A percentile compares a stretch with the other conserved stretches of the same genome.
phyloP scores from a whole-genome alignment of 1,140 invertebrate species.

The Drosophila lacertosa region DNA sequence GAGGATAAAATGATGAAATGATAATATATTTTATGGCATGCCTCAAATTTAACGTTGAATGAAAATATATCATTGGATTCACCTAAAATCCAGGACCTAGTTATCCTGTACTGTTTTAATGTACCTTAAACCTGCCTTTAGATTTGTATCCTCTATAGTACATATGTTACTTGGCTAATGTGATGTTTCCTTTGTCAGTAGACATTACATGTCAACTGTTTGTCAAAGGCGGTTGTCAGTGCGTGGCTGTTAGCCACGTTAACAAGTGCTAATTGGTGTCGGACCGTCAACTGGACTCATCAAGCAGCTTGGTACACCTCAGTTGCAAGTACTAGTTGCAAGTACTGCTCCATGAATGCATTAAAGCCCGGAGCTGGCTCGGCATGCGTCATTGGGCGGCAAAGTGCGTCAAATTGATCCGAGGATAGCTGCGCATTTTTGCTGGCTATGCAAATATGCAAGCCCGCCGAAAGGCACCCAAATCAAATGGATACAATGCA shows the following conservation, averaged over 20 bases:
- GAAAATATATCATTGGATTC: too few species aligned
- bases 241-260: not conserved
- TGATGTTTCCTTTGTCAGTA: not conserved
- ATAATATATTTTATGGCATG: not conserved
- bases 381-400: conserved; percentile 6
- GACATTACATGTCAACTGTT: too few species aligned
- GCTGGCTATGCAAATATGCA: conserved; percentile 18
- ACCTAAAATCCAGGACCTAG: too few species aligned
- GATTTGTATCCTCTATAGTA: too few species aligned
- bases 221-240: not conserved
- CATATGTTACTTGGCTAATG: not conserved
- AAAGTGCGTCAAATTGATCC: conserved; percentile 2
- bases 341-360: conserved; percentile 7
- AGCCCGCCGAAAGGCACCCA: conserved; percentile 5
- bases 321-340: conserved; percentile 27
- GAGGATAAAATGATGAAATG: not conserved
- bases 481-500: conserved; percentile 12
- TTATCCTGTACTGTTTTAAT: too few species aligned
- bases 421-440: conserved; percentile 4
- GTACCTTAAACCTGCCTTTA: too few species aligned
- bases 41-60: too few species aligned
- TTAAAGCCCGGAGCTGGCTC: not conserved
- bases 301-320: conserved; percentile 15
- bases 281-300: too few species aligned
- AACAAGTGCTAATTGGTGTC: conserved; percentile 1